Percentiles rank a stretch among this genome's conserved stretches.
These are phyloP conservation scores for Monarcha castaneiventris DNA, from an alignment of 2,113 vertebrate species.

Conservation along the genomic window DNA sequence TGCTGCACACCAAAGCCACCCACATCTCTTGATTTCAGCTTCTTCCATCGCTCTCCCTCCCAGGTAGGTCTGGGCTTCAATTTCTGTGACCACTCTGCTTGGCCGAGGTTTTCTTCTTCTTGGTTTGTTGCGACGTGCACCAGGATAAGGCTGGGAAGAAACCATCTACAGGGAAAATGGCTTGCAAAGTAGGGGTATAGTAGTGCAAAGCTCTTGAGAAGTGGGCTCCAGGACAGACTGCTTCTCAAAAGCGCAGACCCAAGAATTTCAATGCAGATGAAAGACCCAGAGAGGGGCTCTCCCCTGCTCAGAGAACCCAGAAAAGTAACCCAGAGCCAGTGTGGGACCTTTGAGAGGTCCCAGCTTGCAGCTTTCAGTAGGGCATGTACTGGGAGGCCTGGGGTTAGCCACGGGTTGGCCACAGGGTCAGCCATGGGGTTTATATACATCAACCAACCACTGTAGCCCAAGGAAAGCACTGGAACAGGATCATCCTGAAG, in stretches of 20 bases:
- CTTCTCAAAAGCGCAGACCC: not conserved
- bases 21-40: not conserved
- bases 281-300: not conserved
- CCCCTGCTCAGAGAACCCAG: not conserved
- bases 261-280: not conserved
- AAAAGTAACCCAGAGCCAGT: accelerated
- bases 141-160: not conserved
- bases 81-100: not conserved
- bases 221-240: not conserved
- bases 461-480: accelerated
- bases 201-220: not conserved
- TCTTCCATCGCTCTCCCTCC: not conserved
- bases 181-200: accelerated
- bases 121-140: accelerated
- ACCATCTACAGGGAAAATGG: accelerated
- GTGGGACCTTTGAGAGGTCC: not conserved
- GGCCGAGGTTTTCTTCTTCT: not conserved
- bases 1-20: not conserved
- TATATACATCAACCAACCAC: not conserved
- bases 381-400: not conserved
- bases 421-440: accelerated
- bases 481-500: not conserved
- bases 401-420: not conserved
- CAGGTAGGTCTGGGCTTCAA: not conserved
- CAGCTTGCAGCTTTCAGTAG: not conserved